phyloP scores from a whole-genome alignment of 1,140 invertebrate species.

The Papilio polyxenes region DNA sequence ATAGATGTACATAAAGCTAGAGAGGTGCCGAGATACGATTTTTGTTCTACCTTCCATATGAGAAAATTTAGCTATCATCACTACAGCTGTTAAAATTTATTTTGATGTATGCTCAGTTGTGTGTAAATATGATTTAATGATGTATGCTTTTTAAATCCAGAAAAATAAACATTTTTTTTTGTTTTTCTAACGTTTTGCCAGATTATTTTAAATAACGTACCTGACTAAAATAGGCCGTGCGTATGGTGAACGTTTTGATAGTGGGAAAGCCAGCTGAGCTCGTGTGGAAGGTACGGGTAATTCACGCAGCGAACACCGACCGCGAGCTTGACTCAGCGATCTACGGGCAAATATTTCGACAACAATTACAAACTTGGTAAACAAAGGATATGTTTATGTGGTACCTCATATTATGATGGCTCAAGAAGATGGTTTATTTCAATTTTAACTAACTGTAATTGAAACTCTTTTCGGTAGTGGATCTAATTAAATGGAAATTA shows the following conservation, averaged over 20 bases:
- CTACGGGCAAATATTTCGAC: constrained; percentile 43
- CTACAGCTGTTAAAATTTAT: too few species aligned
- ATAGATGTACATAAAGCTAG: too few species aligned
- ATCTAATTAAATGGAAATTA: background rate
- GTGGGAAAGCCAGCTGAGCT: constrained; percentile 67
- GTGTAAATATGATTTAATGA: too few species aligned
- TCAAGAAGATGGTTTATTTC: too few species aligned
- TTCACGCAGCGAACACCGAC: constrained; percentile 67
- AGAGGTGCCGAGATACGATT: too few species aligned
- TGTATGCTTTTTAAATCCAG: too few species aligned
- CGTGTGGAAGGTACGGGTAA: constrained; percentile 67
- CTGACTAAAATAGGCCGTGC: constrained; percentile 63
- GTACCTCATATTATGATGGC: too few species aligned
- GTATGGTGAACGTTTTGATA: constrained; percentile 67
- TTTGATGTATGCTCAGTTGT: too few species aligned
- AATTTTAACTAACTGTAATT: background rate
- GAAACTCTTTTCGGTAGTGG: background rate
- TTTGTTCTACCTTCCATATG: too few species aligned
- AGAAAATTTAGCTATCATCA: too few species aligned
- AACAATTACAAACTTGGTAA: background rate
- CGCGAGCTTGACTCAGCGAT: constrained; percentile 65
- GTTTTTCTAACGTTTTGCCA: too few species aligned
- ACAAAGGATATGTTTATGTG: background rate
- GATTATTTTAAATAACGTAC: constrained; percentile 45
- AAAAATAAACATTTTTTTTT: too few species aligned